Base-by-base conservation (phyloP, 2,888 invertebrate species). In the Heliconius erato region DNA sequence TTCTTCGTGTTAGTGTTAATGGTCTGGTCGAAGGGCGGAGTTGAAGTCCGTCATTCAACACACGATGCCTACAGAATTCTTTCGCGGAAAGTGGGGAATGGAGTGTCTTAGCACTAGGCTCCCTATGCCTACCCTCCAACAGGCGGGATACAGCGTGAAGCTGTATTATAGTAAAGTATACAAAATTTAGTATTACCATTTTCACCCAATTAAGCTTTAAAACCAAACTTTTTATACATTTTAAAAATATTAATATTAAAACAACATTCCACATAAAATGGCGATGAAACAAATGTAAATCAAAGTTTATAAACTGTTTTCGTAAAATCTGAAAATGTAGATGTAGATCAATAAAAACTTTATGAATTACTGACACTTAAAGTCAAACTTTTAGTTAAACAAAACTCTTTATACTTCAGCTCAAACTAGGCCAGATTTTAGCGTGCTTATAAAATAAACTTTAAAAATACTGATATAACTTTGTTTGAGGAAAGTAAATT, bases 381-480 rank as follows among this genome's bases (percentile, higher is more conserved):
- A 72, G 26, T 26, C 26, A 49, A 72, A 72, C 44, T 72, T 49
- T 72, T 49, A 44, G 72, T 49, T 72, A 72, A 72, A 49, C 72
- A 72, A 72, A 72, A 44, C 26, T 72, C 40, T 71, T 26, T 72
- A 44, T 72, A 49, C 28, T 72, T 72, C 54, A 54, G 44, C 72
- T 44, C 26, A 49, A 72, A 72, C 72, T 72, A 72, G 72, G 72
- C 72, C 72, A 72, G 44, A 44, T 26, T 71, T 71, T 44, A 26
- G 44, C 12, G 71, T 44, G 71, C 44, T 71, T 28, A 72, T 72
- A 72, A 72, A 72, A 72, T 72, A 72, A 49, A 72, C n/a, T 49
- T 49, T 44, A 44, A 72, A 72, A 72, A 72, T 72, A 72, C 49
- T 72, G 44, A 72, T 72, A 72, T 72, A 26, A 72, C 7, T 72